These are phyloP conservation scores for Parazoanthus darwini DNA, from an alignment of 92 coral and sea anemone genomes.

Conservation along the genomic window DNA sequence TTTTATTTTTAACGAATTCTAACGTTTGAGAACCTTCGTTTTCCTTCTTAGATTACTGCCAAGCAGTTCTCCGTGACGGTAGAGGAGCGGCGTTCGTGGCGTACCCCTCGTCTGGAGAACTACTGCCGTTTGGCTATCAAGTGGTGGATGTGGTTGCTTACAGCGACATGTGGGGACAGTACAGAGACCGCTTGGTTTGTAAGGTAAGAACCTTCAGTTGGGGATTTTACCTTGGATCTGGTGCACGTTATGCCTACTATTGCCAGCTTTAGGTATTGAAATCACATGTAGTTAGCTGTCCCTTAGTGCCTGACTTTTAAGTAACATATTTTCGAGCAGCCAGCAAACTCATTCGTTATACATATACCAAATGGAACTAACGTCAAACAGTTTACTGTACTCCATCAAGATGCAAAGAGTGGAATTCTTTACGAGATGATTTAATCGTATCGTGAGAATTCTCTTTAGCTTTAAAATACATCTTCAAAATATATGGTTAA, in stretches of 20 bases:
- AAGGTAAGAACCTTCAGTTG: slow-evolving; percentile 53
- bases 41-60: slow-evolving; percentile 67
- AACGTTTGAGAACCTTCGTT: background rate
- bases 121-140: slow-evolving; percentile 91
- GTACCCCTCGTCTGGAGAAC: slow-evolving; percentile 88
- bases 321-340: too few species aligned
- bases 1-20: background rate
- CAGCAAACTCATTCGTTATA: too few species aligned
- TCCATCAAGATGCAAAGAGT: too few species aligned
- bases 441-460: too few species aligned
- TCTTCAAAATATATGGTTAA: too few species aligned
- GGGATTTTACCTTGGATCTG: background rate
- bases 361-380: too few species aligned
- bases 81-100: slow-evolving; percentile 94
- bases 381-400: too few species aligned
- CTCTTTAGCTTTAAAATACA: too few species aligned
- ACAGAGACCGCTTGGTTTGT: slow-evolving; percentile 82
- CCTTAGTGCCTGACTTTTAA: too few species aligned
- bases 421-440: too few species aligned
- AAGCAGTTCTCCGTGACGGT: slow-evolving; percentile 83
- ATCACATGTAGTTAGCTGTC: background rate
- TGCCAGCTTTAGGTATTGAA: background rate
- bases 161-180: slow-evolving; percentile 97
- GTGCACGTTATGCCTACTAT: background rate
- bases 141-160: slow-evolving; percentile 82